Evolutionary conservation across 2,888 invertebrate species (phyloP).

Genomic region (Apotomis betuletana): DNA sequence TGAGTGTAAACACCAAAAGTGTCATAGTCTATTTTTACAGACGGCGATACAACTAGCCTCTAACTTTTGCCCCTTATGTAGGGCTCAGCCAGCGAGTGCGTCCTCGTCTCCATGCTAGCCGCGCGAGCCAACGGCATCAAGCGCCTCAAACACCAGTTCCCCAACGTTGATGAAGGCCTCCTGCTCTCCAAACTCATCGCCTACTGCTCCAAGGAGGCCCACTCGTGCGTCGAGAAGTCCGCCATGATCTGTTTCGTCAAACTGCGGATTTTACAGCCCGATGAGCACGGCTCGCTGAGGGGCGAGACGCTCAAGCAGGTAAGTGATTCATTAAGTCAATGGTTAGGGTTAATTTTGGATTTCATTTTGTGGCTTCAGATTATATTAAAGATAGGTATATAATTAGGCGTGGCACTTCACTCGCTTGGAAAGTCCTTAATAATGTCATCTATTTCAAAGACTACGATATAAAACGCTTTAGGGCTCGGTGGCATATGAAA

Average conservation of each 20-base stretch:
- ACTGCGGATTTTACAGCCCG: constrained; percentile 93
- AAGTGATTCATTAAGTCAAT: constrained; percentile 50
- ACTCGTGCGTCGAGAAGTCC: constrained; percentile 96
- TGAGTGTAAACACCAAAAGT: no score
- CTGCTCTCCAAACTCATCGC: constrained; percentile 96
- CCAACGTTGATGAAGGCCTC: constrained; percentile 94
- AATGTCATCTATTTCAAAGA: no score
- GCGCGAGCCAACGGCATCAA: constrained; percentile 95
- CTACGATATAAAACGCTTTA: no score
- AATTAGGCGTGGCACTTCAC: neutral
- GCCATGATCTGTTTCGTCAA: constrained; percentile 97
- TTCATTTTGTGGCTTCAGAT: constrained; percentile 8
- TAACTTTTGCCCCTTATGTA: constrained; percentile 59
- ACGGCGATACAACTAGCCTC: neutral
- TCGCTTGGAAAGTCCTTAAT: neutral
- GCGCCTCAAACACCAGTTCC: constrained; percentile 91
- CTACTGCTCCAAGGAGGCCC: constrained; percentile 94
- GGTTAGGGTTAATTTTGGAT: constrained; percentile 31
- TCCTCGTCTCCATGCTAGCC: constrained; percentile 95
- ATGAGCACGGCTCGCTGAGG: constrained; percentile 90
- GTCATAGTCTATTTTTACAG: no score
- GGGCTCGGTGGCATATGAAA: no score
- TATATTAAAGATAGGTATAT: neutral
- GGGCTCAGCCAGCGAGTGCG: constrained; percentile 98
- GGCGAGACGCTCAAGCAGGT: constrained; percentile 92